A percentile compares a stretch with the other conserved stretches of the same genome.
Evolutionary conservation across 1,140 invertebrate genomes (phyloP).

Genomic region (Anagrus nilaparvatae): DNA sequence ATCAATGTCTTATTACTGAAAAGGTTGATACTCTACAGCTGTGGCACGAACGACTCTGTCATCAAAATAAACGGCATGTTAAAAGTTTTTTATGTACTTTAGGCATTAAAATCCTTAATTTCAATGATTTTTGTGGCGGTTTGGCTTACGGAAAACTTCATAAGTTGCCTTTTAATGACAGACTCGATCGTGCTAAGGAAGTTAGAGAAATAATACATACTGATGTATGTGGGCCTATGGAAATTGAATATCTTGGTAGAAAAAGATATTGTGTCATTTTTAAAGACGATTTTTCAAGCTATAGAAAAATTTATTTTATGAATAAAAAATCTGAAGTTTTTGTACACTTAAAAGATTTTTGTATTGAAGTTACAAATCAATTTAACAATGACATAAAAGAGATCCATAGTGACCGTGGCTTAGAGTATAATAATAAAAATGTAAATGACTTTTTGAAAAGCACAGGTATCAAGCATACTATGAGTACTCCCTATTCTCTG

Average conservation of each 20-base stretch:
- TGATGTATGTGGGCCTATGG: slow-evolving; percentile 15
- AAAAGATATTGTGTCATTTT: slow-evolving; percentile 20
- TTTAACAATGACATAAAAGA: slow-evolving; percentile 8
- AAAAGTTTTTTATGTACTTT: no score
- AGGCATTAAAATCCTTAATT: no score
- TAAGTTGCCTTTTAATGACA: slow-evolving; percentile 7
- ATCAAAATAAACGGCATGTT: no score
- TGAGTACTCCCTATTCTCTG: slow-evolving; percentile 17
- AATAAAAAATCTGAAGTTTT: slow-evolving; percentile 14
- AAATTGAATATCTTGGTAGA: slow-evolving; percentile 20
- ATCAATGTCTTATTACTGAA: no score
- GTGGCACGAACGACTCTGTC: no score
- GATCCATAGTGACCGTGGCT: slow-evolving; percentile 19
- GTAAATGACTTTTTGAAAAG: slow-evolving; percentile 10
- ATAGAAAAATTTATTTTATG: slow-evolving; percentile 14
- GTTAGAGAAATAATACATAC: slow-evolving; percentile 16
- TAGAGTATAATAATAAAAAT: slow-evolving; percentile 16
- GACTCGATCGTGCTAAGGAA: slow-evolving; percentile 1
- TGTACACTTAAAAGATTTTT: slow-evolving; percentile 12
- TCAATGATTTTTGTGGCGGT: no score
- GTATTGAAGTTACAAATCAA: neutral
- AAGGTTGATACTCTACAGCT: no score
- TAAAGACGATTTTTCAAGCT: slow-evolving; percentile 11
- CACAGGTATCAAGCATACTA: slow-evolving; percentile 15
- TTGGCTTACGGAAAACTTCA: slow-evolving; percentile 19